These are phyloP conservation scores for Drosophila miranda DNA, from an alignment of 1,140 invertebrate species.

Conservation along the genomic window DNA sequence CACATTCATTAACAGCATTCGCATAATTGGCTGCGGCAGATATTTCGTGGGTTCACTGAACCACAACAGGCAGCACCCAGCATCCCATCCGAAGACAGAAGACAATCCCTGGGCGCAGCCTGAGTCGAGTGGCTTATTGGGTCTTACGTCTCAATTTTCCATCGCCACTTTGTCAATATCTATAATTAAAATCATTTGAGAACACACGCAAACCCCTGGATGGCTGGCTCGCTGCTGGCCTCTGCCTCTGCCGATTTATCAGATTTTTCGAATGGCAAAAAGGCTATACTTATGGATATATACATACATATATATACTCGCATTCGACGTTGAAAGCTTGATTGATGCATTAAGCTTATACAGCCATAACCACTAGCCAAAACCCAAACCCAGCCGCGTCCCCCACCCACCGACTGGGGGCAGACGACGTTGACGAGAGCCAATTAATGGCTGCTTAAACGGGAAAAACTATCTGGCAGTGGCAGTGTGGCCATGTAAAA, in stretches of 20 bases:
- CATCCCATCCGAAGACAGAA: conserved; percentile 1
- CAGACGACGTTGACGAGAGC: conserved; percentile 49
- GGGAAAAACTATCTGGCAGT: conserved; percentile 29
- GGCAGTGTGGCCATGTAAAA: conserved; percentile 50
- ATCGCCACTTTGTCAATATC: conserved; percentile 66
- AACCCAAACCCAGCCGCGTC: background rate
- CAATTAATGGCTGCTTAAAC: conserved; percentile 68
- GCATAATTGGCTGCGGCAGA: conserved; percentile 69
- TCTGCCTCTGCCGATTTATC: conserved; percentile 41
- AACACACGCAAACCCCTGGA: conserved; percentile 64
- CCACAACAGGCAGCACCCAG: conserved; percentile 3
- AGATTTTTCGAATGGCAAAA: conserved; percentile 58
- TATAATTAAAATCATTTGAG: conserved; percentile 76
- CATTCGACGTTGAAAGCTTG: conserved; percentile 69
- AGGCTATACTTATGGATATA: conserved; percentile 27
- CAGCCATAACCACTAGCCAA: conserved; percentile 9
- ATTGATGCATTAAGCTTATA: conserved; percentile 72
- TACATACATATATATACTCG: background rate
- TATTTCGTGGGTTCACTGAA: conserved; percentile 60
- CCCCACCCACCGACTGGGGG: conserved; percentile 1
- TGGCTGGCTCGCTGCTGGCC: conserved; percentile 1
- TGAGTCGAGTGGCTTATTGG: background rate
- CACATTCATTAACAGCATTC: conserved; percentile 78
- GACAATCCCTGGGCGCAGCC: conserved; percentile 54
- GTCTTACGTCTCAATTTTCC: conserved; percentile 71